Conservation (phyloP, 2,888 invertebrate species). For the Physocephala rufipes region DNA sequence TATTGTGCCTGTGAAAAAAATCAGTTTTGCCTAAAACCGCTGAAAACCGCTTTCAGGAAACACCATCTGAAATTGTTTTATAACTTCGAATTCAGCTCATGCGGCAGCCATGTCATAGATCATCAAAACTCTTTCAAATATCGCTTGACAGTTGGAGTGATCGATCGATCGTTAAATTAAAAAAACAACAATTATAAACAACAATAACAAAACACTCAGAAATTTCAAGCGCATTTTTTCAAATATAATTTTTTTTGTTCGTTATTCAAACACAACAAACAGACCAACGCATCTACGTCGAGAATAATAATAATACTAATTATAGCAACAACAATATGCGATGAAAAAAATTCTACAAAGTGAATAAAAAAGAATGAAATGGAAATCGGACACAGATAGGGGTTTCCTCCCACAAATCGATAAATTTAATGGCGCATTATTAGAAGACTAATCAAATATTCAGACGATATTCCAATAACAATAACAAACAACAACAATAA, state of each 20-base stretch:
- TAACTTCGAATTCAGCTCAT: background rate
- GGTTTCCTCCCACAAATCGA: slow-evolving; percentile 17
- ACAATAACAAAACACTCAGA: too few species aligned
- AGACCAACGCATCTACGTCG: background rate
- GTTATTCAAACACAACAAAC: background rate
- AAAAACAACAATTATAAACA: too few species aligned
- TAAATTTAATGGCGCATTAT: background rate
- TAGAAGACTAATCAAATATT: background rate
- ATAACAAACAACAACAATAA: too few species aligned
- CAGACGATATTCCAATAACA: background rate
- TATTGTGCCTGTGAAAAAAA: background rate
- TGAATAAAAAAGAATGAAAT: slow-evolving; percentile 17
- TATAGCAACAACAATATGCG: slow-evolving; percentile 6
- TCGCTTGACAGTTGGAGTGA: background rate
- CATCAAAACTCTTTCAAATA: slow-evolving; percentile 4
- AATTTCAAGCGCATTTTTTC: too few species aligned
- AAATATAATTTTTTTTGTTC: background rate
- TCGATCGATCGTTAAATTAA: background rate
- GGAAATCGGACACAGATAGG: background rate
- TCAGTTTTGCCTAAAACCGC: too few species aligned
- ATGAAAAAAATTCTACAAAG: slow-evolving; percentile 2
- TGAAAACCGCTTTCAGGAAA: too few species aligned
- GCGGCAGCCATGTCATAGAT: background rate
- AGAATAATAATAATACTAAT: background rate
- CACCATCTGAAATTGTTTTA: background rate